Conservation (phyloP, 2,113 vertebrate species). For the Pseudorhombus dupliciocellatus region DNA sequence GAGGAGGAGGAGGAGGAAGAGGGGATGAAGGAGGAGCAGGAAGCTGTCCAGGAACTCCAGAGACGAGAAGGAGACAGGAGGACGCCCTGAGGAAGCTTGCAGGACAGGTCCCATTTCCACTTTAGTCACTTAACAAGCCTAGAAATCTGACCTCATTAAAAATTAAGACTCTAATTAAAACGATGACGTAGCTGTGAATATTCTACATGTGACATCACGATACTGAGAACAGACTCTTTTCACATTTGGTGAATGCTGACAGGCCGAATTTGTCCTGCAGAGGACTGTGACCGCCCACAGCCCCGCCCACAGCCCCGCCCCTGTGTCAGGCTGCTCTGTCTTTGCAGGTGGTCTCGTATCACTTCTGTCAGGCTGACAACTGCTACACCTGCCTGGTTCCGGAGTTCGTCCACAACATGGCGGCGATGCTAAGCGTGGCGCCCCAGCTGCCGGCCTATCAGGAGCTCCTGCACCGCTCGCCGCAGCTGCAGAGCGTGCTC, state of each 20-base stretch:
- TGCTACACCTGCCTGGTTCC: constrained; percentile 98
- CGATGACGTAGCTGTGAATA: too few relatives aligned
- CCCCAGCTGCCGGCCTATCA: constrained; percentile 90
- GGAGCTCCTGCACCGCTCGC: constrained; percentile 91
- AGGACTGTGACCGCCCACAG: too few relatives aligned
- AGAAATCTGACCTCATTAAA: too few relatives aligned
- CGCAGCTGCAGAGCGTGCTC: constrained; percentile 93
- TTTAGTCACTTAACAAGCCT: too few relatives aligned
- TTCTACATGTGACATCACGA: too few relatives aligned
- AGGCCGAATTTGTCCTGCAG: too few relatives aligned
- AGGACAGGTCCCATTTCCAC: constrained; percentile 84
- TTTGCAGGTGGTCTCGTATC: constrained; percentile 93
- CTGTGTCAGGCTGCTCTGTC: too few relatives aligned
- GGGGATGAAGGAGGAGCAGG: constrained; percentile 78
- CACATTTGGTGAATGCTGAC: too few relatives aligned
- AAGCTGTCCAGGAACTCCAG: constrained; percentile 95
- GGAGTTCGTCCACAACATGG: constrained; percentile 97
- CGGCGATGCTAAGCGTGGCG: constrained; percentile 90
- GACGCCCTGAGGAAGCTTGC: constrained; percentile 91
- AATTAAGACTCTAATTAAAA: too few relatives aligned
- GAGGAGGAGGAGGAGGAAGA: constrained; percentile 53
- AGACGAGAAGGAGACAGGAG: constrained; percentile 91
- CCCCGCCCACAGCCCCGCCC: too few relatives aligned
- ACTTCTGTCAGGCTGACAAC: constrained; percentile 98
- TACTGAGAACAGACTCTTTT: too few relatives aligned